A percentile compares a stretch with the other conserved stretches of the same genome.
Conservation (phyloP, 64 coral and sea anemone genomes). For the Stylophora pistillata region DNA sequence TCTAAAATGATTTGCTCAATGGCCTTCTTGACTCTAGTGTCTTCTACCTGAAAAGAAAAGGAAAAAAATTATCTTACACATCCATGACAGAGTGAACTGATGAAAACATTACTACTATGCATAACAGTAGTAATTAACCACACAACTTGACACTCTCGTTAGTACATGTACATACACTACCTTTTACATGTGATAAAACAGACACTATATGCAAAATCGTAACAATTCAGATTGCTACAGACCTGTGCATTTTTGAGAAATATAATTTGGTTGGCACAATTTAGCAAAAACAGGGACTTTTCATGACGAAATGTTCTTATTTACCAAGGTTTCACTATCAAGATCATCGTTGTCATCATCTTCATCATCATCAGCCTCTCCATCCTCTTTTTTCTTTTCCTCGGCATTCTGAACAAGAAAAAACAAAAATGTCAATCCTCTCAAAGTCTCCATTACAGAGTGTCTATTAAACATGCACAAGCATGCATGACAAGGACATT, state of each 20-base stretch:
- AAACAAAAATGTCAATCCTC: neutral
- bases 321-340: constrained; percentile 78
- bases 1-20: constrained; percentile 69
- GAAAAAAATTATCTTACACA: neutral
- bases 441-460: neutral
- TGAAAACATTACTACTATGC: neutral
- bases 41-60: constrained; percentile 57
- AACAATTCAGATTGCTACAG: no score
- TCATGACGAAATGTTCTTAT: neutral
- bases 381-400: constrained; percentile 76
- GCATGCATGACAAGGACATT: no score
- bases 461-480: no score
- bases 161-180: no score
- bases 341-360: constrained; percentile 75
- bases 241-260: no score
- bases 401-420: neutral
- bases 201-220: no score
- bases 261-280: no score
- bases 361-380: constrained; percentile 81
- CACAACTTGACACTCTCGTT: no score
- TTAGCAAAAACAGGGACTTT: no score
- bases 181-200: no score
- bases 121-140: no score
- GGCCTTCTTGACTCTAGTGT: constrained; percentile 55
- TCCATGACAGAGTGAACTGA: no score